These are phyloP conservation scores for Lutjanus erythropterus DNA, from an alignment of 2,113 vertebrate genomes.

Conservation along the genomic window DNA sequence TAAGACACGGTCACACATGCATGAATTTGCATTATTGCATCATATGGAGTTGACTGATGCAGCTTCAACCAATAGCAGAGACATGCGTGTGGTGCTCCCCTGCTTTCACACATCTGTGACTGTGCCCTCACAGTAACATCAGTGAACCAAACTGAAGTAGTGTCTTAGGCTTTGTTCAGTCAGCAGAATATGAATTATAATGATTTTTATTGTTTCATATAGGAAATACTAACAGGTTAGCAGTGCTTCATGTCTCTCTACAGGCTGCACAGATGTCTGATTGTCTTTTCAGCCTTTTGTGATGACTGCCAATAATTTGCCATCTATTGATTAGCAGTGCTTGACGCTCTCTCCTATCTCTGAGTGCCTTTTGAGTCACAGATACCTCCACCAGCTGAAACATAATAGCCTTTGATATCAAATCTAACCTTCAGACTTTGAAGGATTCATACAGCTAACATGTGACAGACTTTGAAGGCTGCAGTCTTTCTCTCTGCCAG, in stretches of 20 bases:
- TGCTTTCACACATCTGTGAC: no score
- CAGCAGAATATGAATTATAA: no score
- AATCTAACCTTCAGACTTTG: slow-evolving; percentile 4
- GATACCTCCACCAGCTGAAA: neutral
- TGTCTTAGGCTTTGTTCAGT: no score
- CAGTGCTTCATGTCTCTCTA: neutral
- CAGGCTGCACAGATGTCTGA: neutral
- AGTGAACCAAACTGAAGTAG: no score
- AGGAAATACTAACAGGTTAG: no score
- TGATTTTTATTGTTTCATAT: no score
- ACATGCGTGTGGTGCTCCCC: no score
- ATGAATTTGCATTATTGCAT: no score
- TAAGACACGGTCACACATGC: no score
- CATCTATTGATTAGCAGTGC: slow-evolving; percentile 7
- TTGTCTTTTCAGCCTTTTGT: slow-evolving; percentile 10
- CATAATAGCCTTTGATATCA: neutral
- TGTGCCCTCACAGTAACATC: no score
- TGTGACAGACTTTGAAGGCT: slow-evolving; percentile 16
- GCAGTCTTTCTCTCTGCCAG: neutral
- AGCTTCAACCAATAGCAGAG: no score
- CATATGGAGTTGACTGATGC: no score
- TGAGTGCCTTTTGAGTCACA: neutral
- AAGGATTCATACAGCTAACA: neutral
- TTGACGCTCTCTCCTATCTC: slow-evolving; percentile 7
- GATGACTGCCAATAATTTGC: neutral